phyloP scores from a whole-genome alignment of 2,797 vertebrate species.

The Halcyon leucocephala region DNA sequence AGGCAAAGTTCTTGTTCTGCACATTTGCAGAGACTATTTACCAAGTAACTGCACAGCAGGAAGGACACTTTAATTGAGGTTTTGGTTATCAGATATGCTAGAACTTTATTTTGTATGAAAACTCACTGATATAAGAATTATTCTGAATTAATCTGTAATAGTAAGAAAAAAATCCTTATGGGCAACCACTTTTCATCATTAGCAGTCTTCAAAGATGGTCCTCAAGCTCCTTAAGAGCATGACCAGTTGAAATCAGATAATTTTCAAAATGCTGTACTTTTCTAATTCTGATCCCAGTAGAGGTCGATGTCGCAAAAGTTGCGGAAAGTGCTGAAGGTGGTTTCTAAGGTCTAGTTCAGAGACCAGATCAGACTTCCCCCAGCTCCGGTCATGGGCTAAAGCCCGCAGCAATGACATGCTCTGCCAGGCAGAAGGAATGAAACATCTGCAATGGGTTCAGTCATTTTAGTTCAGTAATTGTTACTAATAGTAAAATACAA shows the following conservation, averaged over 20 bases:
- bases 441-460: not conserved
- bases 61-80: not conserved
- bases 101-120: not conserved
- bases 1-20: not conserved
- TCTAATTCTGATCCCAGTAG: not conserved
- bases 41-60: not conserved
- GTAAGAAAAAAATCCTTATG: not conserved
- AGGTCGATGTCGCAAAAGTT: not conserved
- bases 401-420: not conserved
- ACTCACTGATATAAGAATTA: not conserved
- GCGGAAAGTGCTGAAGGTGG: not conserved
- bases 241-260: not conserved
- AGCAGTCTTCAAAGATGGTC: not conserved
- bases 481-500: not conserved
- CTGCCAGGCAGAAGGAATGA: not conserved
- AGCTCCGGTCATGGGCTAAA: not conserved
- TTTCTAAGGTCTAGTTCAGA: not conserved
- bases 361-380: not conserved
- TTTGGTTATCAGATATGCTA: not conserved
- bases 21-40: not conserved
- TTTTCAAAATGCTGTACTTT: not conserved
- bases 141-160: not conserved
- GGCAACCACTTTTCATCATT: not conserved
- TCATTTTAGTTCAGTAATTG: not conserved
- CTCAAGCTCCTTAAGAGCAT: not conserved